Evolutionary conservation across 2,888 invertebrate species (phyloP), one percentile per base, ranked within the genome.

Genomic region (Eurytoma californica): DNA sequence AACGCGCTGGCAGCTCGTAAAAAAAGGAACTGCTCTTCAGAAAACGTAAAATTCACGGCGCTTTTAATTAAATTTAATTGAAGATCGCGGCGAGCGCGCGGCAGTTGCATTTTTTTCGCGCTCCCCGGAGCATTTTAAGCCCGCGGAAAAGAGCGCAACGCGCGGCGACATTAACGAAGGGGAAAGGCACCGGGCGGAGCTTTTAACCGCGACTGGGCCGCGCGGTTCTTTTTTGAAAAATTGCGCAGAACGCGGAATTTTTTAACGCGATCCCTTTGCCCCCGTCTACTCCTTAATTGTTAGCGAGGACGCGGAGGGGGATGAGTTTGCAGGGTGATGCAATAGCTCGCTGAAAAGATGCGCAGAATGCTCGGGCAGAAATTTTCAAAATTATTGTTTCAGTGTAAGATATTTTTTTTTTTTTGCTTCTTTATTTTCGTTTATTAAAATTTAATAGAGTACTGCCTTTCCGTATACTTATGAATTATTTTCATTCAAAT

Each of bases 241-340:
- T 80, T 72, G 77, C 69, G 80, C 80, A 77, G 73, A 77, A 74
- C 69, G 80, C 77, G 80, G 80, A 80, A 80, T 77, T 77, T 80
- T 80, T 80, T 77, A 80, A 77, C 80, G 58, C 77, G 55, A 20
- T 14, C 60, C 14, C 47, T 72, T 7, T 61, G 72, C 66, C 72
- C 72, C 65, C 66, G 66, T 24, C 24, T 55, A 39, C 57, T 70
- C 72, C 77, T 70, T 77, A 72, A 77, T 72, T 72, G 72, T 77
- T 68, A 18, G 66, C 51, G 13, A 16, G 61, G 61, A 28, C n/a
- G 58, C 53, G 55, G 39, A 70, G 20, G 49, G 5, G 61, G 14
- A 16, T 28, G 7, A 39, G 66, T 30, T 61, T 57, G n/a, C 47
- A 18, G 39, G 39, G 39, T 39, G 39, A 39, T 7, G 7, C 7